Conservation (phyloP, 1,140 invertebrate species). For the Brachionus paranguensis region DNA sequence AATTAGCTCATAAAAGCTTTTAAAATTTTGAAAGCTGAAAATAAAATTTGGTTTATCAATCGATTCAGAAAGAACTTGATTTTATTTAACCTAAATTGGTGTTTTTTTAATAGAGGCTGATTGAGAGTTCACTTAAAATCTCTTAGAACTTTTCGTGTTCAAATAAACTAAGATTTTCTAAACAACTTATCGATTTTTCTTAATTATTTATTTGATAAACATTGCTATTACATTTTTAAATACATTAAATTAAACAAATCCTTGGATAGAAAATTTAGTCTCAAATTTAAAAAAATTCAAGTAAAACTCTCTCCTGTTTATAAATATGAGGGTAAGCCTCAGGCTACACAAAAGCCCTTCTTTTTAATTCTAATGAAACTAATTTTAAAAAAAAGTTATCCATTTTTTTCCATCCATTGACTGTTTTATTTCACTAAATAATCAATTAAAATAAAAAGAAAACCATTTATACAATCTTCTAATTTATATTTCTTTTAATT, state of each 20-base stretch:
- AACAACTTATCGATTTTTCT: neutral
- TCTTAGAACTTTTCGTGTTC: neutral
- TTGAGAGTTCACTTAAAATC: too few species aligned
- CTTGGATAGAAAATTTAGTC: too few species aligned
- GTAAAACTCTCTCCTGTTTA: too few species aligned
- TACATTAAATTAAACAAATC: neutral
- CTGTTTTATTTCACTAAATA: neutral
- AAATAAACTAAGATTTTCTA: neutral
- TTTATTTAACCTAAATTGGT: too few species aligned
- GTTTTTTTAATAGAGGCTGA: too few species aligned
- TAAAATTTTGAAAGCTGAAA: neutral
- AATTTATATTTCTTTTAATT: too few species aligned
- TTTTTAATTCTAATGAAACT: neutral
- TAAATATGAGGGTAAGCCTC: too few species aligned
- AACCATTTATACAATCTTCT: too few species aligned
- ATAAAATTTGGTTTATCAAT: neutral
- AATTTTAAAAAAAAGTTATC: neutral
- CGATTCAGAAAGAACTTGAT: neutral
- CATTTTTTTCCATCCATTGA: neutral
- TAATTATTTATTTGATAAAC: neutral
- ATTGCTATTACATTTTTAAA: neutral
- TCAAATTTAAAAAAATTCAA: neutral
- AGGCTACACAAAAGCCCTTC: too few species aligned
- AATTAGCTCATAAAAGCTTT: neutral
- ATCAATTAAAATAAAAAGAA: neutral